Base-by-base conservation (phyloP, 2,888 invertebrate genomes). In the Dryococelus australis region DNA sequence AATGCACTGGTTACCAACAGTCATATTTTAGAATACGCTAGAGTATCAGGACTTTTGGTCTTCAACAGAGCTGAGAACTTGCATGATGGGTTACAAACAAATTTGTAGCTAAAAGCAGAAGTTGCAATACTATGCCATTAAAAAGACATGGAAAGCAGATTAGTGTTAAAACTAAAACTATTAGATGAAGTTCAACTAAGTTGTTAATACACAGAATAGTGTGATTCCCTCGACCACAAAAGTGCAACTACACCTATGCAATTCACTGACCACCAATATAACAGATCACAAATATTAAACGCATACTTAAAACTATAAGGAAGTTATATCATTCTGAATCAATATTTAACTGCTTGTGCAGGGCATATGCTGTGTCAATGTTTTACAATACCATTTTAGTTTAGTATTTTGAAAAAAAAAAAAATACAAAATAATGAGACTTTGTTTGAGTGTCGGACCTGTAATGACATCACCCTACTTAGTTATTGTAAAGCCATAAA, bases 321-420 rank as follows among this genome's bases (percentile, higher is more conserved):
- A 88, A 88, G 88, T 88, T 85, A 87, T 87, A 88, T 88, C 88
- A 88, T 87, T 87, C 78, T 83, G 27, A 79, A 84, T 43, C 24
- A 84, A 43, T 24, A n/a, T 47, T 43, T 35, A 84, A 84, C 43
- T 84, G 47, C 35, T 84, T 84, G 65, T 65, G 65, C 65, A 65
- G 65, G n/a, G 65, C 65, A 65, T 65, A 9, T n/a, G n/a, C 65
- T n/a, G 16, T 20, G n/a, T 65, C 65, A 65, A 20, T 65, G 65
- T 65, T 65, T 65, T 24, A 16, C 65, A 20, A 65, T 24, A 8
- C 0, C 8, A 16, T 8, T 65, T 65, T 6, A 9, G 47, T 47
- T 47, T 9, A 47, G 35, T 35, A 47, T 47, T 47, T 5, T 8
- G 8, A 47, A 47, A 16, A 13, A 13, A 47, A 47, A 13, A 16